Percentiles rank a stretch among this genome's conserved stretches.
Evolutionary conservation across 2,888 invertebrate genomes (phyloP).

Genomic region (Theretra japonica): DNA sequence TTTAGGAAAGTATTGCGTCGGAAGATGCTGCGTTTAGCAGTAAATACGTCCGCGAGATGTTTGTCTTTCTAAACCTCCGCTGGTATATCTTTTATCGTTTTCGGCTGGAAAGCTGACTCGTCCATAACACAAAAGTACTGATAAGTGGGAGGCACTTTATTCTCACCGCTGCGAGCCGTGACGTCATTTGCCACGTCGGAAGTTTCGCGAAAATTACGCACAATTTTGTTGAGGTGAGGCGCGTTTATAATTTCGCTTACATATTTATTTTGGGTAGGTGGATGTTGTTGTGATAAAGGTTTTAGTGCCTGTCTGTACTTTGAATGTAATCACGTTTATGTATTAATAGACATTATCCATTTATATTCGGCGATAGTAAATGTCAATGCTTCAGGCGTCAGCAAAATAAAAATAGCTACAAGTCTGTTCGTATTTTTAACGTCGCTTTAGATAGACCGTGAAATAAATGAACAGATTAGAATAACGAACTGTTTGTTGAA

Average conservation of each 20-base stretch:
- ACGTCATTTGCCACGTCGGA: conserved; percentile 17
- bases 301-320: not conserved
- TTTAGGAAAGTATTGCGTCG: conserved; percentile 34
- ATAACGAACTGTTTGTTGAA: too few relatives aligned
- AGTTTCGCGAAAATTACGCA: conserved; percentile 20
- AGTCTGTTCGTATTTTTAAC: too few relatives aligned
- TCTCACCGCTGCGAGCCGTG: conserved; percentile 9
- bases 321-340: not conserved
- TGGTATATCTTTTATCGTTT: conserved; percentile 54
- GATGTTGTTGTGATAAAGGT: not conserved
- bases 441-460: too few relatives aligned
- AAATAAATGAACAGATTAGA: too few relatives aligned
- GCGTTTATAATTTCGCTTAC: conserved; percentile 8
- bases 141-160: conserved; percentile 31
- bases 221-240: conserved; percentile 13
- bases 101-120: conserved; percentile 49
- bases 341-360: too few relatives aligned
- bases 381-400: too few relatives aligned
- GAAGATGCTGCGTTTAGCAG: conserved; percentile 54
- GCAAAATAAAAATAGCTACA: too few relatives aligned
- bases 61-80: conserved; percentile 49
- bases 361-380: too few relatives aligned
- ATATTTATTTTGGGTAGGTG: conserved; percentile 15
- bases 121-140: conserved; percentile 39
- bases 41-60: conserved; percentile 56